A percentile compares a stretch with the other conserved stretches of the same genome.
These are phyloP conservation scores for Phacellophora camtschatica DNA, from an alignment of 30 jellyfish, hydroid and myxozoan genomes.

Conservation along the genomic window DNA sequence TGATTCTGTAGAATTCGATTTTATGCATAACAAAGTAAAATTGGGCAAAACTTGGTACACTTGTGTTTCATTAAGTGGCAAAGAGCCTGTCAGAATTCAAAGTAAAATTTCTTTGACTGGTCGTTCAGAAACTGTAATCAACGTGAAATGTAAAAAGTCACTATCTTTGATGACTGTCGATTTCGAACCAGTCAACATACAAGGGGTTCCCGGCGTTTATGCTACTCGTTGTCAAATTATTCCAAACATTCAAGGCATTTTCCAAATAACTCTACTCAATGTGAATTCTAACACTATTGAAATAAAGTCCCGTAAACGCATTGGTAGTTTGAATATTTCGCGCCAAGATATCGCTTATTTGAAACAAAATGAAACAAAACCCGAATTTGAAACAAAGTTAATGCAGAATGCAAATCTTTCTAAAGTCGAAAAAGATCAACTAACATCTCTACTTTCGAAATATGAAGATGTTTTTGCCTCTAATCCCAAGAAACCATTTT, in stretches of 20 bases:
- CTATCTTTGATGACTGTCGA: slow-evolving; percentile 26
- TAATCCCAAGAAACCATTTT: slow-evolving; percentile 21
- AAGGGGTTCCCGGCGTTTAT: slow-evolving; percentile 3
- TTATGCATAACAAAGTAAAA: neutral
- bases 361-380: too few relatives aligned
- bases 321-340: neutral
- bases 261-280: neutral
- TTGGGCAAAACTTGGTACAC: neutral
- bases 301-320: neutral
- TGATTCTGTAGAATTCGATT: neutral
- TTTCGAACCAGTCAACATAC: neutral
- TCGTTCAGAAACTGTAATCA: neutral
- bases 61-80: neutral
- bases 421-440: neutral
- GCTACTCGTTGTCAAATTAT: slow-evolving; percentile 18
- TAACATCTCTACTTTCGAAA: neutral
- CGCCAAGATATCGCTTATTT: too few relatives aligned
- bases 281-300: neutral
- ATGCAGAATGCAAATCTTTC: slow-evolving; percentile 10
- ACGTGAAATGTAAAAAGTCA: neutral
- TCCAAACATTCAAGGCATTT: slow-evolving; percentile 8
- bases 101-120: neutral
- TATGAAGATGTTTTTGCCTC: slow-evolving; percentile 28
- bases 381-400: too few relatives aligned
- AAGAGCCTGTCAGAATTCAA: neutral